phyloP scores from a whole-genome alignment of 2,888 invertebrate genomes.

The Drosophila hamatofila region DNA sequence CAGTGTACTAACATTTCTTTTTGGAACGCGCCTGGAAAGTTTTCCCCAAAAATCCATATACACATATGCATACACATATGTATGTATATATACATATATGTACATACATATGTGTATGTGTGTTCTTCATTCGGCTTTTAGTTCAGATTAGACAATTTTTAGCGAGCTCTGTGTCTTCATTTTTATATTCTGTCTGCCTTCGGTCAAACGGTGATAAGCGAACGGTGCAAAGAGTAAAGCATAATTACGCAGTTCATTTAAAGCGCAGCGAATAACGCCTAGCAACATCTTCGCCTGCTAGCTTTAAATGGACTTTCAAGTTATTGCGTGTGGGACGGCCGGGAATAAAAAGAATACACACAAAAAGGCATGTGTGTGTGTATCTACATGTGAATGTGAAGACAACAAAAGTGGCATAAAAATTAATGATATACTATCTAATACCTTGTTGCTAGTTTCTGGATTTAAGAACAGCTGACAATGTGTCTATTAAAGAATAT shows the following conservation, averaged over 20 bases:
- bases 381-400: not conserved
- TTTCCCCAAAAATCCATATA: constrained; percentile 40
- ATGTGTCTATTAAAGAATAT: not conserved
- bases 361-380: not conserved
- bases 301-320: constrained; percentile 5
- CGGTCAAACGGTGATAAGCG: constrained; percentile 34
- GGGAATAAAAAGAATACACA: constrained; percentile 7
- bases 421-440: not conserved
- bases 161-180: not conserved
- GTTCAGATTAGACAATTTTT: constrained; percentile 10
- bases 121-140: constrained; percentile 6
- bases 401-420: not conserved
- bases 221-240: constrained; percentile 51
- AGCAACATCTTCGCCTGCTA: constrained; percentile 44
- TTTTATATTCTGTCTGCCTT: constrained; percentile 14
- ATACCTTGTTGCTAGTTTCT: not conserved
- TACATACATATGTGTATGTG: not conserved
- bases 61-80: constrained; percentile 4
- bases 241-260: constrained; percentile 61
- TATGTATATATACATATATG: not conserved
- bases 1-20: constrained; percentile 43
- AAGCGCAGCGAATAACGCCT: constrained; percentile 44
- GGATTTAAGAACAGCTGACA: too few species aligned
- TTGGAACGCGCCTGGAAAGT: constrained; percentile 48
- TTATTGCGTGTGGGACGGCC: constrained; percentile 6